Conservation (phyloP, 2,797 vertebrate genomes). For the Enteromius treurensis region DNA sequence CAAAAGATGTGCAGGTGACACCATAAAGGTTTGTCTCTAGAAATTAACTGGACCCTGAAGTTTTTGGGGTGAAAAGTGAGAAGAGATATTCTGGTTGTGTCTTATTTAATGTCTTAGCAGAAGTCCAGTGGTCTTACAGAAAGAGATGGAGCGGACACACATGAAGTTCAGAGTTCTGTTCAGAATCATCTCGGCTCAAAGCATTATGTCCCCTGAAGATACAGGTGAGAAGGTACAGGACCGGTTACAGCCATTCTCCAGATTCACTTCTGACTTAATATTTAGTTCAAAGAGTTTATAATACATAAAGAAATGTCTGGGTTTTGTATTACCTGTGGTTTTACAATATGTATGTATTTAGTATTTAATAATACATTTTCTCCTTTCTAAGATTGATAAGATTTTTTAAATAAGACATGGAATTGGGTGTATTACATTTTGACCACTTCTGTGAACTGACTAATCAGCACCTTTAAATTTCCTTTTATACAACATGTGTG, state of each 20-base stretch:
- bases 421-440: background rate
- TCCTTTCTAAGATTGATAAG: background rate
- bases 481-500: background rate
- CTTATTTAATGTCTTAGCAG: slow-evolving; percentile 42
- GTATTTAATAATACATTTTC: background rate
- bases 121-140: slow-evolving; percentile 26
- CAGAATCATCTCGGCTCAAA: slow-evolving; percentile 29
- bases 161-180: slow-evolving; percentile 36
- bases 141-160: slow-evolving; percentile 20
- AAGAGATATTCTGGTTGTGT: slow-evolving; percentile 55
- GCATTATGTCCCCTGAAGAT: slow-evolving; percentile 35
- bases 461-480: background rate
- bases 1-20: background rate
- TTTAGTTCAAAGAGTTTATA: background rate
- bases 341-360: background rate
- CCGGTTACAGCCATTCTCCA: slow-evolving; percentile 1
- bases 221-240: slow-evolving; percentile 30
- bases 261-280: background rate
- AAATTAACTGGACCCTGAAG: background rate
- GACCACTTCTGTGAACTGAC: background rate
- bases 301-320: background rate
- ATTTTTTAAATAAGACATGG: background rate
- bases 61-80: slow-evolving; percentile 53
- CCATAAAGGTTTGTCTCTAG: background rate
- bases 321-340: background rate